These are phyloP conservation scores for Ceraclea dissimilis DNA, from an alignment of 2,888 invertebrate species.

Conservation along the genomic window DNA sequence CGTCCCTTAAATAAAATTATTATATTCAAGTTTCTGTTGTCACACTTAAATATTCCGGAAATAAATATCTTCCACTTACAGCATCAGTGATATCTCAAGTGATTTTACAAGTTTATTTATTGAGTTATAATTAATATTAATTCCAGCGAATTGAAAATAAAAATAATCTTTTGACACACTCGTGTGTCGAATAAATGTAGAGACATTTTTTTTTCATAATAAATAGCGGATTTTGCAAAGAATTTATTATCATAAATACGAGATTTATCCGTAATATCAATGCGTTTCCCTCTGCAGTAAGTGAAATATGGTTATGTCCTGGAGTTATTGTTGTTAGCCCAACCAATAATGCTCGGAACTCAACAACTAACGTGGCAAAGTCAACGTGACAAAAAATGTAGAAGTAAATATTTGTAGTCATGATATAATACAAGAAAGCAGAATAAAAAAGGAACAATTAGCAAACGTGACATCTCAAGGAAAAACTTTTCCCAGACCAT, in stretches of 20 bases:
- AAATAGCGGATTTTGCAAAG: conserved; percentile 17
- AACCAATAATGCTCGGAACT: too few relatives aligned
- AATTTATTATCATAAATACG: conserved; percentile 8
- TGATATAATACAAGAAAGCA: too few relatives aligned
- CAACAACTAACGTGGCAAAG: too few relatives aligned
- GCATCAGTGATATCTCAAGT: not conserved
- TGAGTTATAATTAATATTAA: not conserved
- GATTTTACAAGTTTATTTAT: not conserved
- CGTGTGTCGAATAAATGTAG: not conserved
- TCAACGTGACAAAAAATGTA: too few relatives aligned
- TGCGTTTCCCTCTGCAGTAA: conserved; percentile 7
- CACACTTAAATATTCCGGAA: not conserved
- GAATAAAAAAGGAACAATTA: too few relatives aligned
- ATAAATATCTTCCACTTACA: not conserved
- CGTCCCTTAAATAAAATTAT: too few relatives aligned
- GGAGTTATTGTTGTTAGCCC: not conserved
- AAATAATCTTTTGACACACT: not conserved
- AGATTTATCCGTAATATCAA: conserved; percentile 8
- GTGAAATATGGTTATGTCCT: conserved; percentile 16
- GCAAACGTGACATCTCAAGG: too few relatives aligned
- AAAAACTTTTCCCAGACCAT: too few relatives aligned
- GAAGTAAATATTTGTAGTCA: too few relatives aligned
- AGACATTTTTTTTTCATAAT: conserved; percentile 10
- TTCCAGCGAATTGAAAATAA: not conserved
- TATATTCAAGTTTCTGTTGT: too few relatives aligned